Evolutionary conservation across 1,140 invertebrate genomes (phyloP).

Genomic region (Megathymus violae): DNA sequence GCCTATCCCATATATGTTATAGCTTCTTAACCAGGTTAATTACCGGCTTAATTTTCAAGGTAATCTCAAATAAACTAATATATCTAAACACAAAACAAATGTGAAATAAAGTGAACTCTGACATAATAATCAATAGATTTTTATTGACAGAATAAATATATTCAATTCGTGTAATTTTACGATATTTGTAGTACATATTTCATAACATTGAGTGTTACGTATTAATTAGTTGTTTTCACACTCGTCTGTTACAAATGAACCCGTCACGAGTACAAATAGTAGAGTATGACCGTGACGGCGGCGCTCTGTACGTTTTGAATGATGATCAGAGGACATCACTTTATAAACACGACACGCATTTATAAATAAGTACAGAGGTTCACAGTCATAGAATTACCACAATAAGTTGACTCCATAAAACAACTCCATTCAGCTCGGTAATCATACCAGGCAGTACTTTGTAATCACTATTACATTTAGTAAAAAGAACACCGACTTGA

Average conservation of each 20-base stretch:
- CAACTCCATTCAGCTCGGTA: not conserved
- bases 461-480: slow-evolving; percentile 39
- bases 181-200: slow-evolving; percentile 10
- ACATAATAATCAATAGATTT: no score
- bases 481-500: slow-evolving; percentile 48
- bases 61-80: no score
- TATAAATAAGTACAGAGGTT: slow-evolving; percentile 12
- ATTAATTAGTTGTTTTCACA: slow-evolving; percentile 16
- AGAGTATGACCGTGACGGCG: slow-evolving; percentile 3
- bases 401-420: not conserved
- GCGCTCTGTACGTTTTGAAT: slow-evolving; percentile 43
- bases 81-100: no score
- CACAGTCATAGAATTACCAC: slow-evolving; percentile 3
- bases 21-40: no score
- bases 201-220: slow-evolving; percentile 19
- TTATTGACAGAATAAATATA: no score
- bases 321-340: slow-evolving; percentile 39
- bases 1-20: no score
- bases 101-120: no score
- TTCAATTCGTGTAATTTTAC: no score
- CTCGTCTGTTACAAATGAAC: slow-evolving; percentile 23
- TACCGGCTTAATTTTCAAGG: no score
- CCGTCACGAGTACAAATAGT: slow-evolving; percentile 30
- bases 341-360: no score
- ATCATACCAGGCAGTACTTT: not conserved